phyloP scores from a whole-genome alignment of 2,797 vertebrate species.

The Enteromius paludinosus region DNA sequence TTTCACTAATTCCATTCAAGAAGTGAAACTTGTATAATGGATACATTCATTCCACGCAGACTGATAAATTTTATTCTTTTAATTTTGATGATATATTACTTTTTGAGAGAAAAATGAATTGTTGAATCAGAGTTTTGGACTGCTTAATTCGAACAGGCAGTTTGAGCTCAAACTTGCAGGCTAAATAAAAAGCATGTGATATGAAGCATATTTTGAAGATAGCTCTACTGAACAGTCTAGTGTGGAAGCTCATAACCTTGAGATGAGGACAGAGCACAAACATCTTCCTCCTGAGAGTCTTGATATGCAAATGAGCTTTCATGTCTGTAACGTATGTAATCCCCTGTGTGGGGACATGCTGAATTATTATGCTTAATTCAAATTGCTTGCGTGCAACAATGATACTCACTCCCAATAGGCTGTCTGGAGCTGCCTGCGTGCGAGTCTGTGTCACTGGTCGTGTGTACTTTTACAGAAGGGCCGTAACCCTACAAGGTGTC shows the following conservation, averaged over 20 bases:
- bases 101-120: neutral
- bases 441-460: neutral
- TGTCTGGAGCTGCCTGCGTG: neutral
- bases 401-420: neutral
- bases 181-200: neutral
- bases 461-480: neutral
- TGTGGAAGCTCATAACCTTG: neutral
- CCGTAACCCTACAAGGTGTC: neutral
- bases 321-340: neutral
- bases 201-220: neutral
- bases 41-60: too few species aligned
- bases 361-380: neutral
- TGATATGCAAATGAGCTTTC: constrained; percentile 25
- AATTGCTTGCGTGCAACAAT: neutral
- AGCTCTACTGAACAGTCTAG: neutral
- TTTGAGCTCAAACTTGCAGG: neutral
- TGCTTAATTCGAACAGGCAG: neutral
- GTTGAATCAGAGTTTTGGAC: neutral
- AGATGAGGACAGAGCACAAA: neutral
- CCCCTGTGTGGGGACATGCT: neutral
- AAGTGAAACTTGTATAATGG: too few species aligned
- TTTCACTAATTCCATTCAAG: too few species aligned
- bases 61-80: too few species aligned
- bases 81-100: too few species aligned
- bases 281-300: neutral